Evolutionary conservation across 2,888 invertebrate species (phyloP).

Genomic region (Diaprepes abbreviatus): DNA sequence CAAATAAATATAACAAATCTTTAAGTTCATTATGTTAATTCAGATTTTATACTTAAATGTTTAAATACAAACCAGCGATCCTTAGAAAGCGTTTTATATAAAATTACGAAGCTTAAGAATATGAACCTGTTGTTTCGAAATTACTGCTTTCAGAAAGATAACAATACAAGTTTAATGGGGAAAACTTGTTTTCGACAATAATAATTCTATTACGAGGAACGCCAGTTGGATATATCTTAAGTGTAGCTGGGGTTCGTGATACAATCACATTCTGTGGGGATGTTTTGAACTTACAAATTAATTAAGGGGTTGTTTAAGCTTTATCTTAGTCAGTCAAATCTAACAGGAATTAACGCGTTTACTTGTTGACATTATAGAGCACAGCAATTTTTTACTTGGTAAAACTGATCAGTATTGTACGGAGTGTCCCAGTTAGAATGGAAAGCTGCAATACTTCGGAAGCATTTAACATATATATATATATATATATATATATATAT

Average conservation of each 20-base stretch:
- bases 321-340: neutral
- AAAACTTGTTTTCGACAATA: slow-evolving; percentile 20
- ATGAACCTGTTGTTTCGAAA: slow-evolving; percentile 1
- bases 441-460: too few relatives aligned
- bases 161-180: slow-evolving; percentile 5
- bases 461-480: too few relatives aligned
- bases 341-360: slow-evolving; percentile 2
- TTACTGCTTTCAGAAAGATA: neutral
- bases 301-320: slow-evolving; percentile 3
- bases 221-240: slow-evolving; percentile 1
- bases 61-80: too few relatives aligned
- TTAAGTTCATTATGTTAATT: too few relatives aligned
- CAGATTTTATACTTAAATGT: too few relatives aligned
- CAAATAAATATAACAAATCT: too few relatives aligned
- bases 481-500: too few relatives aligned
- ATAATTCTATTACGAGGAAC: slow-evolving; percentile 4
- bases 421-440: too few relatives aligned
- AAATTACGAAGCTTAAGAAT: neutral
- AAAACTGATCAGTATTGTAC: too few relatives aligned
- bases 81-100: too few relatives aligned
- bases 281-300: slow-evolving; percentile 17
- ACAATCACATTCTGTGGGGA: slow-evolving; percentile 9
- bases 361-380: slow-evolving; percentile 13
- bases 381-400: too few relatives aligned
- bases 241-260: neutral